phyloP scores from a whole-genome alignment of 1,140 invertebrate species.

The Pygmarrhopalites habei region DNA sequence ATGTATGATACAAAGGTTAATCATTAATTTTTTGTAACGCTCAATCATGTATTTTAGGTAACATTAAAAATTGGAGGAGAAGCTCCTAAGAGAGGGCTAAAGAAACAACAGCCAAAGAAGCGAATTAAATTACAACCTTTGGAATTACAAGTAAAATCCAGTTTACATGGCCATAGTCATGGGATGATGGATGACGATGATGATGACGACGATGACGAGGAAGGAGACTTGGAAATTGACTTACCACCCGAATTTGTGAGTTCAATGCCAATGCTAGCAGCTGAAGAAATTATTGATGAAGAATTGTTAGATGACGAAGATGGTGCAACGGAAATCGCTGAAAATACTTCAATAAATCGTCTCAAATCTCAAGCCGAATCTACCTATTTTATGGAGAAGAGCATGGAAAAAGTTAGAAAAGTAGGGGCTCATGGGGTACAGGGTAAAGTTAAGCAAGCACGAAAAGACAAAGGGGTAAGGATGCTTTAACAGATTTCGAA shows the following conservation, averaged over 20 bases:
- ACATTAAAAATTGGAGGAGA: conserved; percentile 19
- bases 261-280: conserved; percentile 27
- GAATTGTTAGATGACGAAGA: conserved; percentile 25
- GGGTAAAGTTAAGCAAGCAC: conserved; percentile 53
- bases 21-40: background rate
- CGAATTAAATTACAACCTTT: conserved; percentile 1
- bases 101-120: conserved; percentile 2
- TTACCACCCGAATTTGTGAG: conserved; percentile 26
- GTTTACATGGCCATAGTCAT: too few relatives aligned
- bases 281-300: conserved; percentile 32
- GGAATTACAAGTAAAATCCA: too few relatives aligned
- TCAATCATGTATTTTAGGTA: conserved; percentile 5
- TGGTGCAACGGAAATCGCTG: conserved; percentile 13
- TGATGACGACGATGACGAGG: conserved; percentile 17
- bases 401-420: conserved; percentile 59
- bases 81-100: background rate
- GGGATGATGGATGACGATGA: background rate
- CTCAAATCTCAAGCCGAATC: conserved; percentile 49
- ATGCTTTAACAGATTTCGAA: too few relatives aligned
- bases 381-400: conserved; percentile 70
- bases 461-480: conserved; percentile 66
- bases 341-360: conserved; percentile 13
- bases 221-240: conserved; percentile 36
- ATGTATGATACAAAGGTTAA: background rate
- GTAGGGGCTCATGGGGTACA: background rate